A percentile compares a stretch with the other conserved stretches of the same genome.
Conservation (phyloP, 2,113 vertebrate species). For the Montifringilla adamsi region DNA sequence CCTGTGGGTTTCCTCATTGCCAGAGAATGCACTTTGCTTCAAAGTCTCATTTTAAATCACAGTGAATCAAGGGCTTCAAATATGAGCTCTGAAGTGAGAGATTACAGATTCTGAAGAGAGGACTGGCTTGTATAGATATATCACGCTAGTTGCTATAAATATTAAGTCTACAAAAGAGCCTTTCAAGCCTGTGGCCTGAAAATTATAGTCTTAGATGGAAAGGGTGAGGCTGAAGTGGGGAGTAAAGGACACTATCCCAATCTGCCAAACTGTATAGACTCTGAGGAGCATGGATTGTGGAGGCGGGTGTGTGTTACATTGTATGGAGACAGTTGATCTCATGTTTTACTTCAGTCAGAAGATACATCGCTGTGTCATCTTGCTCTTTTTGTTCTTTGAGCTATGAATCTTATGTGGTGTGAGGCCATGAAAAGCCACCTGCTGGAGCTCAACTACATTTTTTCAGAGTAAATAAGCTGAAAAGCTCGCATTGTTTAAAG, state of each 20-base stretch:
- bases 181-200: background rate
- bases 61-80: background rate
- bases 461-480: slow-evolving; percentile 19
- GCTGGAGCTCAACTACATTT: background rate
- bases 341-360: background rate
- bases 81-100: background rate
- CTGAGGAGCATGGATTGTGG: background rate
- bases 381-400: background rate
- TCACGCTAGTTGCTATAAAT: background rate
- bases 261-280: background rate
- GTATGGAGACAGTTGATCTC: background rate
- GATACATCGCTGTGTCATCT: background rate
- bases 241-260: background rate
- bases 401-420: background rate
- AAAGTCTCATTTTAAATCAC: background rate
- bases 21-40: background rate
- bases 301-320: background rate
- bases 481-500: slow-evolving; percentile 15
- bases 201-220: background rate
- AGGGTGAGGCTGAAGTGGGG: background rate
- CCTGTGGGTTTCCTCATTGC: background rate
- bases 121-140: background rate
- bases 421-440: background rate
- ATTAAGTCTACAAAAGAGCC: background rate
- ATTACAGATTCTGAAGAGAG: slow-evolving; percentile 1